Percentiles rank a stretch among this genome's conserved stretches.
These are phyloP conservation scores for Drusus annulatus DNA, from an alignment of 1,140 invertebrate species.

Conservation along the genomic window DNA sequence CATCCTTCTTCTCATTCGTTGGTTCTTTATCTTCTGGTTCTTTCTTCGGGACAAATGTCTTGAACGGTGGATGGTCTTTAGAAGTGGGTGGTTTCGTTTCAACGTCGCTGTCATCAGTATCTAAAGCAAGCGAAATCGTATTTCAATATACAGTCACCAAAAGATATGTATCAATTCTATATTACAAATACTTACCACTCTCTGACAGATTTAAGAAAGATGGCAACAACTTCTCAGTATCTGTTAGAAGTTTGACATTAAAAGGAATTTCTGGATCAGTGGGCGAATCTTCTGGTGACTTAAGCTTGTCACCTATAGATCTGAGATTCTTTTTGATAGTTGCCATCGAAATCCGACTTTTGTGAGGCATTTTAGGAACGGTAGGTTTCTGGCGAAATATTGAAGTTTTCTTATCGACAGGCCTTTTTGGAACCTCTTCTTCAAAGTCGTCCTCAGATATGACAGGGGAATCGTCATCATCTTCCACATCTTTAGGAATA, in stretches of 20 bases:
- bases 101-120: constrained; percentile 63
- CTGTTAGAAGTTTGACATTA: constrained; percentile 67
- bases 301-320: constrained; percentile 7
- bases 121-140: background rate
- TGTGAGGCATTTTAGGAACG: background rate
- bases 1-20: constrained; percentile 2
- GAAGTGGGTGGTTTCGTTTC: constrained; percentile 36
- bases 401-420: constrained; percentile 8
- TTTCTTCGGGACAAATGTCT: constrained; percentile 44
- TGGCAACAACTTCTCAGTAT: constrained; percentile 68
- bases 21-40: background rate
- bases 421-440: constrained; percentile 27
- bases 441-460: constrained; percentile 49
- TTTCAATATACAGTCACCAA: too few species aligned
- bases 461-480: constrained; percentile 40
- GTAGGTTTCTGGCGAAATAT: constrained; percentile 3
- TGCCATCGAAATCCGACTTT: constrained; percentile 22
- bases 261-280: constrained; percentile 63
- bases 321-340: constrained; percentile 30
- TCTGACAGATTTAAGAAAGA: constrained; percentile 68
- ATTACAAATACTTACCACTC: constrained; percentile 63
- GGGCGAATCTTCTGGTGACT: constrained; percentile 60
- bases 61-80: constrained; percentile 39
- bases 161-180: background rate
- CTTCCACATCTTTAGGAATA: constrained; percentile 60